Evolutionary conservation across 2,797 vertebrate species (phyloP).

Genomic region (Dipus sagitta): DNA sequence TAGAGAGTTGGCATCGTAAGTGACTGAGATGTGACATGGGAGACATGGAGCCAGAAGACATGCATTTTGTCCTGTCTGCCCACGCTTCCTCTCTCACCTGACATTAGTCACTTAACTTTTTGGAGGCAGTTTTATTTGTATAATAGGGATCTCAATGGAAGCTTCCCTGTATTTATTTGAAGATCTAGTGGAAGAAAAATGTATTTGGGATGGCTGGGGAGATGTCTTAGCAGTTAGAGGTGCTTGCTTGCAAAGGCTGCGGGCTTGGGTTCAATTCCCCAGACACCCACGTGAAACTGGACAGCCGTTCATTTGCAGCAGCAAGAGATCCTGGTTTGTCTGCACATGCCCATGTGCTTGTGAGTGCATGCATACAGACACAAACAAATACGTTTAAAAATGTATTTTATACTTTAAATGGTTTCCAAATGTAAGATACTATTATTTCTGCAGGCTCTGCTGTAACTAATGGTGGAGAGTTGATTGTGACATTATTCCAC

Average conservation of each 20-base stretch:
- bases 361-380: too few species aligned
- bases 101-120: background rate
- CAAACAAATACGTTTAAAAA: too few species aligned
- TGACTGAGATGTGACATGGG: background rate
- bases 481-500: background rate
- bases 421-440: constrained; percentile 14
- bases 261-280: too few species aligned
- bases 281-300: too few species aligned
- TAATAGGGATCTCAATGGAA: background rate
- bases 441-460: background rate
- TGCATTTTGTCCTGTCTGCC: background rate
- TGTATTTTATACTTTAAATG: background rate
- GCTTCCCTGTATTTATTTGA: background rate
- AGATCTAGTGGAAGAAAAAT: background rate
- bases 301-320: too few species aligned
- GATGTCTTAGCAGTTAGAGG: too few species aligned
- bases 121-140: background rate
- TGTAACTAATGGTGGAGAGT: constrained; percentile 15
- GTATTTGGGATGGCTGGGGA: too few species aligned
- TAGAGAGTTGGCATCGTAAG: background rate
- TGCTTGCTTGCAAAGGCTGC: too few species aligned
- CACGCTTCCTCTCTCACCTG: background rate
- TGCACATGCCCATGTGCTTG: too few species aligned
- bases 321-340: too few species aligned
- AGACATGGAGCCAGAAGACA: background rate